Base-by-base conservation (phyloP, 2,113 vertebrate species). In the Osmerus mordax region DNA sequence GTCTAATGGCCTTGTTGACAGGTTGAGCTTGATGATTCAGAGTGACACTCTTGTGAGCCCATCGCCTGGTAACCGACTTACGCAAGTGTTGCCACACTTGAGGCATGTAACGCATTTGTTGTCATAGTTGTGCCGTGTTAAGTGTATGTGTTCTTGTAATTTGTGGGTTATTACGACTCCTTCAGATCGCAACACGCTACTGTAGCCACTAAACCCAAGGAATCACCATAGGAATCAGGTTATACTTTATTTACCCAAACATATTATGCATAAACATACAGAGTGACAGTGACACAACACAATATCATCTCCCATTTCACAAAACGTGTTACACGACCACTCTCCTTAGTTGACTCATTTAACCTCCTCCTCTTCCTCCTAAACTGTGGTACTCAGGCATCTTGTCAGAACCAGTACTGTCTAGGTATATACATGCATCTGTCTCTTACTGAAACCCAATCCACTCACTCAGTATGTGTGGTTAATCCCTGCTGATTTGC, bases 171-270 rank as follows among this genome's bases (percentile, higher is more conserved):
- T 13, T 14, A 13, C 21, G 25, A 2, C 21, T 28, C 21, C 3
- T 15, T 62, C 23, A 28, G 23, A 4, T 28, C 14, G 58, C 11
- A 1, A 23, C 25, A 29, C 25, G 13, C 11, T 6, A 15, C 11
- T 62, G 7, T 2, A 12, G 14, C 28, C 25, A 62, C 21, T 28
- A 62, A 5, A 62, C 16, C 28, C 67, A 77, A 63, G 53, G 51
- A 77, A 68, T 75, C 70, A 65, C 58, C 75, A 75, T 76, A 86
- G 80, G 80, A 83, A 89, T 72, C 81, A 78, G 81, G 80, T 83
- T 83, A 86, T 85, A 89, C 52, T 88, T 87, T 70, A 83, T 77
- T 85, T 81, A 60, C 81, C 86, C 84, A 84, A 36, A 87, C 76
- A 86, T 82, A 82, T 47, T 47, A 47, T 47, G 56, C 74, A 87